phyloP scores from a whole-genome alignment of 2,113 vertebrate genomes.

The Gymnobelideus leadbeateri region DNA sequence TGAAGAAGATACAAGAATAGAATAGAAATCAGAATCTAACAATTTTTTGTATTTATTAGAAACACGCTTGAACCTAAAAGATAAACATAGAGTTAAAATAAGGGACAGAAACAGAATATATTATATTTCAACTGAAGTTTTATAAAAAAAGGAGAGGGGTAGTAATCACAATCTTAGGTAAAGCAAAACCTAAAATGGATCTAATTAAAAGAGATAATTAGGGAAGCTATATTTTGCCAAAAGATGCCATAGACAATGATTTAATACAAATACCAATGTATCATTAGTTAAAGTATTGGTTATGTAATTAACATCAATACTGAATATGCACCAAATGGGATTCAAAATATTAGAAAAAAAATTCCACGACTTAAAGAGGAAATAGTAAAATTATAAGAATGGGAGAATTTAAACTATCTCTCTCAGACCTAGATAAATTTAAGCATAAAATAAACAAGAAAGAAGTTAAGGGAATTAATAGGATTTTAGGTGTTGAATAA shows the following conservation, averaged over 20 bases:
- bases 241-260: background rate
- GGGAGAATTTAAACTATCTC: background rate
- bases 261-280: background rate
- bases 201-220: background rate
- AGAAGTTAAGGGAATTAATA: background rate
- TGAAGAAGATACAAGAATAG: background rate
- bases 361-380: background rate
- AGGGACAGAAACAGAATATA: background rate
- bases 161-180: background rate
- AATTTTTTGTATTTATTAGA: background rate
- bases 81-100: background rate
- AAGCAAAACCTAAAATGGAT: background rate
- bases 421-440: background rate
- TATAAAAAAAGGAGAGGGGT: background rate
- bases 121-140: background rate
- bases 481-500: background rate
- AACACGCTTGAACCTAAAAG: background rate
- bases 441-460: background rate
- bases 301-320: background rate
- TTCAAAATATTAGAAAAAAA: background rate
- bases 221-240: background rate
- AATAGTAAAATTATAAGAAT: background rate
- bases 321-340: background rate
- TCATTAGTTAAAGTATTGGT: background rate
- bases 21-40: background rate